Evolutionary conservation across 64 coral and sea anemone species (phyloP), one percentile per base, ranked within the genome.

Genomic region (Exaiptasia diaphana): DNA sequence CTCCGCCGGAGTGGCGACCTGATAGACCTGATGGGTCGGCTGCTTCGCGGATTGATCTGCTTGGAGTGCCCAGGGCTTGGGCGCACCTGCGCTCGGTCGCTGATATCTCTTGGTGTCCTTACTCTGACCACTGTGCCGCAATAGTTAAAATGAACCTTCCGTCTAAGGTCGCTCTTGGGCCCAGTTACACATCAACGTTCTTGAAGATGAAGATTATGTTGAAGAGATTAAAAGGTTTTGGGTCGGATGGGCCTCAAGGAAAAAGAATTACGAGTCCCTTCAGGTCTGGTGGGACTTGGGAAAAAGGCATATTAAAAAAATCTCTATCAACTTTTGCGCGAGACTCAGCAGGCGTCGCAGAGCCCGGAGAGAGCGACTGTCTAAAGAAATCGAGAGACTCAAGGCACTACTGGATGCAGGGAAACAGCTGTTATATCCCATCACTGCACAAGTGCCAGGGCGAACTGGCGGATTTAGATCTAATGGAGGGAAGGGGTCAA

Each of bases 281-380:
- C 15, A 12, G 25, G 13, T 30, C 2, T 85, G 82, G 82, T 85
- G 82, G 82, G 82, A 85, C 3, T 38, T 32, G 20, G 82, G 68
- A 1, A 85, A 85, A 26, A 4, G 18, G n/a, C 8, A 33, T 8
- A 72, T 85, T 7, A 54, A 72, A 24, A 68, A 54, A 5, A 21
- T 72, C 21, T 35, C 82, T 31, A 56, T 72, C 7, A 25, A 4
- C 1, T 85, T 43, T 55, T 62, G 67, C 17, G 13, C 6, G 18
- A 15, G 4, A 26, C 34, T 23, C 14, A 21, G 34, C 18, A 34
- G 18, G 2, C 35, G 17, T 1, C 27, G 14, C 2, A 14, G 31
- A 7, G 13, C 12, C 21, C 5, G 40, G 1, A 28, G 27, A 13
- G 37, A 64, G 33, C 35, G 14, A 18, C 58, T 55, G 4, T 22